Conservation (phyloP, 2,113 vertebrate genomes). For the Syngnathus scovelli region DNA sequence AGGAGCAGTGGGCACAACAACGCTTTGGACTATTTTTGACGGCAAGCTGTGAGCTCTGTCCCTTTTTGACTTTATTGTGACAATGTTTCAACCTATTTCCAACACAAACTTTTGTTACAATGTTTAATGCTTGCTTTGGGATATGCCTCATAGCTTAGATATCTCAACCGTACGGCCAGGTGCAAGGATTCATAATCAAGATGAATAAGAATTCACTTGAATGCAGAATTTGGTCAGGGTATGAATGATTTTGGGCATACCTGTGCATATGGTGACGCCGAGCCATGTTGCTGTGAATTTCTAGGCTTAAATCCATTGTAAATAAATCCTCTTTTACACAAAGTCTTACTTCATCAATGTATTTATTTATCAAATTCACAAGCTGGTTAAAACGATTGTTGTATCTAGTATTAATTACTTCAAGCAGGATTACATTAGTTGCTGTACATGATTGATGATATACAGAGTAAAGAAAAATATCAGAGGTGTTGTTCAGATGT, state of each 20-base stretch:
- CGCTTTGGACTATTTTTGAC: constrained; percentile 7
- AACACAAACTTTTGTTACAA: constrained; percentile 63
- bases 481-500: constrained; percentile 9
- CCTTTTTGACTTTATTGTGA: constrained; percentile 49
- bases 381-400: constrained; percentile 25
- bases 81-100: constrained; percentile 51
- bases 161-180: not conserved
- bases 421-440: not conserved
- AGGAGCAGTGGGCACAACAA: constrained; percentile 12
- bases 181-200: not conserved
- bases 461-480: not conserved
- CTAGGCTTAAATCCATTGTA: not conserved
- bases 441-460: not conserved
- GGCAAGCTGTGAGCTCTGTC: constrained; percentile 9
- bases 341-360: constrained; percentile 22
- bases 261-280: not conserved
- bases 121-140: constrained; percentile 13
- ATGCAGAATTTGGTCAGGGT: not conserved
- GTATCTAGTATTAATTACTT: not conserved
- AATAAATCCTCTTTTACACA: not conserved
- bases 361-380: constrained; percentile 42
- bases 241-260: not conserved
- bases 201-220: not conserved
- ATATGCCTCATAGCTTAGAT: not conserved
- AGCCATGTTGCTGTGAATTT: not conserved